A percentile compares a stretch with the other conserved stretches of the same genome.
Evolutionary conservation across 2,113 vertebrate species (phyloP).

Genomic region (Salvelinus sp.): DNA sequence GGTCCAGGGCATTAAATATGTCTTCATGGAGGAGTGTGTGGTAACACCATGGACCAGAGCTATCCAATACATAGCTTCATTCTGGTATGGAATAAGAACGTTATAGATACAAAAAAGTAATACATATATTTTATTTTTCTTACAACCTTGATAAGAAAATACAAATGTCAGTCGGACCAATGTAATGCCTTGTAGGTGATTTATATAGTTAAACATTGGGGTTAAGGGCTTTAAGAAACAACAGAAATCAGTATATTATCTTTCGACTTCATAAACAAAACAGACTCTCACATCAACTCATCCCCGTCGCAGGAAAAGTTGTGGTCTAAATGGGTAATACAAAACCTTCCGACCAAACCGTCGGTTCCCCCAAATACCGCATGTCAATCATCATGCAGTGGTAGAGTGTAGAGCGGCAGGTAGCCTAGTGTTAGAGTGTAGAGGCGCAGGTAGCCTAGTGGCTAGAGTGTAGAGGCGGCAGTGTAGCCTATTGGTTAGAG

Average conservation of each 20-base stretch:
- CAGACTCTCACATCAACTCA: neutral
- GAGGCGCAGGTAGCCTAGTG: no score
- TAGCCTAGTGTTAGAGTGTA: no score
- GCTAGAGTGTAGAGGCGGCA: no score
- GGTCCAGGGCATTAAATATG: neutral
- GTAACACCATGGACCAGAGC: neutral
- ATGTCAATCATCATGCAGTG: neutral
- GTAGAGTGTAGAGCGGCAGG: no score
- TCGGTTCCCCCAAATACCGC: neutral
- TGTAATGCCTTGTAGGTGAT: neutral
- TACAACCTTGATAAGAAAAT: conserved; percentile 6
- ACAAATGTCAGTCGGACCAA: conserved; percentile 6
- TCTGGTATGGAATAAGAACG: neutral
- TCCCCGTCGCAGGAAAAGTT: neutral
- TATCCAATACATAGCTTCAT: neutral
- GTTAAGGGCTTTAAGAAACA: neutral
- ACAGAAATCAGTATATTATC: neutral
- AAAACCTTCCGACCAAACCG: neutral
- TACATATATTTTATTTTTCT: neutral
- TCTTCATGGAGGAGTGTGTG: no score
- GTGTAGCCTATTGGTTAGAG: no score
- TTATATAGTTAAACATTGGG: neutral
- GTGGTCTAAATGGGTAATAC: no score
- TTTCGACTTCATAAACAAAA: neutral
- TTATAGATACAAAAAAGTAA: neutral